Conservation (phyloP, 2,113 vertebrate species). For the Formicarius rufipectus region DNA sequence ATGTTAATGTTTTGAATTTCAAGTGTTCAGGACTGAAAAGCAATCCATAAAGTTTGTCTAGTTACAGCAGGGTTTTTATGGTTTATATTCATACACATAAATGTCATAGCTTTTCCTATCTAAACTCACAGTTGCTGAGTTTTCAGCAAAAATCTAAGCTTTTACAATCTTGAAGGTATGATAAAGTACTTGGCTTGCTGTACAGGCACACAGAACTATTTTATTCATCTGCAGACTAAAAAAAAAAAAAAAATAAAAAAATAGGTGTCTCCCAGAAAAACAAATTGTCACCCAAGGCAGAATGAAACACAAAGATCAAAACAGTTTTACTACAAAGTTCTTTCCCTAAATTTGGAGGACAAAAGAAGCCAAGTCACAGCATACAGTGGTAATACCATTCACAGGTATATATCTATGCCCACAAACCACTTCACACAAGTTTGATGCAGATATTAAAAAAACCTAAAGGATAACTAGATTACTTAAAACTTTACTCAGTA, state of each 20-base stretch:
- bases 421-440: not conserved
- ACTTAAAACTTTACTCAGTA: not conserved
- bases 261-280: not conserved
- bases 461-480: not conserved
- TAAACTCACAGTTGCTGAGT: not conserved
- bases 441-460: not conserved
- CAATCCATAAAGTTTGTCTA: not conserved
- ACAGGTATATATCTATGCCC: not conserved
- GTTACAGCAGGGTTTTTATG: not conserved
- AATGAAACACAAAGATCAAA: not conserved
- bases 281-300: not conserved
- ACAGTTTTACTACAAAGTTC: not conserved
- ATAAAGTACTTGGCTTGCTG: not conserved
- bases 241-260: no score
- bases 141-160: not conserved
- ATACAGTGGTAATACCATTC: accelerated
- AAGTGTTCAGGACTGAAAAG: not conserved
- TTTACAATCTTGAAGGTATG: not conserved
- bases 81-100: not conserved
- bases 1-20: not conserved
- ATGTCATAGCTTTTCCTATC: not conserved
- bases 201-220: not conserved
- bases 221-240: not conserved
- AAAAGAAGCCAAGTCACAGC: not conserved
- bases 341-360: not conserved